Conservation (phyloP, 23 tunicate species). For the Diplosoma virens region DNA sequence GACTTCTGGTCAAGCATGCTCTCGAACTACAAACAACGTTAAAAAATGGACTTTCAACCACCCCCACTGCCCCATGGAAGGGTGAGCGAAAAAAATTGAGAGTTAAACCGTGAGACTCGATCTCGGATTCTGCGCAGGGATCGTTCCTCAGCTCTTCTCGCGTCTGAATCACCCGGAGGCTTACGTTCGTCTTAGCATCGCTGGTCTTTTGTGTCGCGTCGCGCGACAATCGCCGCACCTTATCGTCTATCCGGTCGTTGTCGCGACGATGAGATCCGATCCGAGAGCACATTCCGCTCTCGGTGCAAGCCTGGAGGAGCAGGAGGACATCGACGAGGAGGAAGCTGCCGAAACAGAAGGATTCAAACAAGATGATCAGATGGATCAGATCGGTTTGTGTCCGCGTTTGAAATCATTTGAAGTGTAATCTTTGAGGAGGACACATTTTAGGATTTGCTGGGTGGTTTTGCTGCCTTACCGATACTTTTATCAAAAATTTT, state of each 20-base stretch:
- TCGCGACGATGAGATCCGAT: constrained; percentile 86
- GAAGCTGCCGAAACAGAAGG: constrained; percentile 28
- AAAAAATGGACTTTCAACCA: constrained; percentile 61
- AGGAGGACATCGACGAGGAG: constrained; percentile 39
- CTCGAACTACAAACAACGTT: constrained; percentile 73
- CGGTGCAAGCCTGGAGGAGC: constrained; percentile 42
- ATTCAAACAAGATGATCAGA: constrained; percentile 25
- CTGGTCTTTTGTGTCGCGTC: constrained; percentile 77
- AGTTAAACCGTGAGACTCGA: neutral
- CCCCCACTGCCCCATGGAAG: constrained; percentile 91
- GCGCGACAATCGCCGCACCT: constrained; percentile 77
- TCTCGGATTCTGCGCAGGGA: constrained; percentile 40
- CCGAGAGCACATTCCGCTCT: constrained; percentile 58
- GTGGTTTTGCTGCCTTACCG: no score
- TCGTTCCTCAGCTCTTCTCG: constrained; percentile 96
- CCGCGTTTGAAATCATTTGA: no score
- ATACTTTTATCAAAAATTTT: no score
- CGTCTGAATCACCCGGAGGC: constrained; percentile 92
- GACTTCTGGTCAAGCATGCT: constrained; percentile 92
- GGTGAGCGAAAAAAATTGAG: constrained; percentile 17
- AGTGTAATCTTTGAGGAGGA: no score
- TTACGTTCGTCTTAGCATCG: constrained; percentile 83
- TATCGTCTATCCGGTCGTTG: constrained; percentile 93
- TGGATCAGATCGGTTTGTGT: no score
- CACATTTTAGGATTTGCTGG: no score